These are phyloP conservation scores for Chelonoidis abingdonii DNA, from an alignment of 2,113 vertebrate species.

Conservation along the genomic window DNA sequence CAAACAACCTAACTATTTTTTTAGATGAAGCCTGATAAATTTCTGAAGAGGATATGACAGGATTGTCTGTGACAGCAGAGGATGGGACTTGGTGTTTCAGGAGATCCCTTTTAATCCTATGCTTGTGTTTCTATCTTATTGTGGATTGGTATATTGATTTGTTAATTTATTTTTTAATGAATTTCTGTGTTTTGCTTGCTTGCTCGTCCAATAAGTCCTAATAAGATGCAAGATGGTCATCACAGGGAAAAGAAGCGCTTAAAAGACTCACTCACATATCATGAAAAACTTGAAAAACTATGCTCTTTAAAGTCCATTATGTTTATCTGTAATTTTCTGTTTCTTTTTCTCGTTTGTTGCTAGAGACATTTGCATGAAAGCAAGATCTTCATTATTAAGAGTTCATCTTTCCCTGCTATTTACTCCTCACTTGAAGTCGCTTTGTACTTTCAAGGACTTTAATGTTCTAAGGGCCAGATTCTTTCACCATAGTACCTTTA, in stretches of 20 bases:
- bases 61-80: neutral
- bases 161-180: neutral
- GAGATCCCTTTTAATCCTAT: neutral
- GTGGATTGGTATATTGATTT: neutral
- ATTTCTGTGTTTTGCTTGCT: neutral
- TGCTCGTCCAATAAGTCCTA: neutral
- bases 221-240: neutral
- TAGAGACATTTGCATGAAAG: neutral
- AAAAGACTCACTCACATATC: neutral
- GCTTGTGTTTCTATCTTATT: neutral
- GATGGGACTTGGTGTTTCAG: neutral
- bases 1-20: neutral
- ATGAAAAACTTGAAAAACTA: neutral
- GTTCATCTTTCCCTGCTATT: neutral
- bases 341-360: neutral
- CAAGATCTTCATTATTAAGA: neutral
- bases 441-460: neutral
- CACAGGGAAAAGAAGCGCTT: neutral
- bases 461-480: neutral
- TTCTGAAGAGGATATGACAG: neutral
- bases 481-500: neutral
- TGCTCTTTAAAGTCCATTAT: neutral
- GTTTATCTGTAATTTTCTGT: neutral
- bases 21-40: neutral
- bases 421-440: neutral